phyloP scores from a whole-genome alignment of 2,797 vertebrate genomes.

The Onychomys torridus region DNA sequence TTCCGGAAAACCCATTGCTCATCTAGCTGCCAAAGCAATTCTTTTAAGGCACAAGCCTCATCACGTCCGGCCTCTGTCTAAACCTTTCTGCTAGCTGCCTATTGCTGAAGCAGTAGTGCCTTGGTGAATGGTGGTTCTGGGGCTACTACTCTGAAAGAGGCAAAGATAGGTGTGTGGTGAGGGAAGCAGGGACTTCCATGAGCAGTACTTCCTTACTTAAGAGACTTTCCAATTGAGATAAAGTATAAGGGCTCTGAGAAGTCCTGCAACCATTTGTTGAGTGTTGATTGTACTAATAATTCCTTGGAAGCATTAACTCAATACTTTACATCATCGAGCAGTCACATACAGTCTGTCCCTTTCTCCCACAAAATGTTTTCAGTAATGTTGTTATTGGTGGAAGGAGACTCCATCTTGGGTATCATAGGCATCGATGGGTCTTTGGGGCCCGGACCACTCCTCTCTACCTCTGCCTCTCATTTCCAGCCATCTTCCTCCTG shows the following conservation, averaged over 20 bases:
- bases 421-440: background rate
- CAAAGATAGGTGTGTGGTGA: background rate
- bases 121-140: conserved; percentile 23
- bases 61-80: conserved; percentile 46
- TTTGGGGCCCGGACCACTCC: background rate
- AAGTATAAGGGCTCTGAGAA: conserved; percentile 48
- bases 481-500: background rate
- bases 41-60: conserved; percentile 58
- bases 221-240: conserved; percentile 17
- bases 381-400: background rate
- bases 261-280: background rate
- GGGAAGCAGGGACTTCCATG: background rate
- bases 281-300: background rate
- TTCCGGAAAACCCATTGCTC: conserved; percentile 27
- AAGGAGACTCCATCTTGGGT: background rate
- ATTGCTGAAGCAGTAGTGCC: conserved; percentile 35
- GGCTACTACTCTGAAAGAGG: background rate
- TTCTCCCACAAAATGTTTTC: background rate
- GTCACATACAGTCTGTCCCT: background rate
- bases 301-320: background rate
- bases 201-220: background rate
- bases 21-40: conserved; percentile 39
- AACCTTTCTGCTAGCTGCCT: conserved; percentile 35
- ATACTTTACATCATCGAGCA: background rate
- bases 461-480: background rate